Evolutionary conservation across 2,797 vertebrate species (phyloP), one percentile per base, ranked within the genome.

Genomic region (Streptopelia turtur): DNA sequence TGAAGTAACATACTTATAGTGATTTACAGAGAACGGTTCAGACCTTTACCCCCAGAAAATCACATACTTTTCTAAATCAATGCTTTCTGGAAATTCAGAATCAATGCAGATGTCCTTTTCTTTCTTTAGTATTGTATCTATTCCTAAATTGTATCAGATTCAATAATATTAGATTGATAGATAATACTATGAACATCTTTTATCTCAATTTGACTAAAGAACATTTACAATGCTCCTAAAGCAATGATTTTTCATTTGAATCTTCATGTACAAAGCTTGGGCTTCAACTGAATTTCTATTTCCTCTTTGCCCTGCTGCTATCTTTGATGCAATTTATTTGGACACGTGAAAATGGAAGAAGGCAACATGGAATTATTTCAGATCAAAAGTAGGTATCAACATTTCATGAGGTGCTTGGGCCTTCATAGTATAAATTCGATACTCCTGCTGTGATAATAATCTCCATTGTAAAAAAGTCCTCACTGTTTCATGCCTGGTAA

Each of bases 91-190:
- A 89, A 84, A 65, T 65, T 71, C 80, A 84, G 66, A 79, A 94
- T 95, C 93, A 87, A 94, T 91, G 91, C 52, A 93, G 72, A 84
- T 74, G 65, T 82, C 77, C 59, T 88, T 95, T 90, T 82, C 61
- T 75, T 91, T 75, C 71, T 59, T 74, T 53, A 72, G 35, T 33
- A 72, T 45, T 90, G 17, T 56, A 72, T 66, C 69, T 85, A 8
- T 35, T 81, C 23, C 55, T 86, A 52, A 90, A 95, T 45, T 76
- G 55, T 33, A 76, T 84, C 88, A 77, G n/a, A 70, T 77, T 71
- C 81, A 93, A 90, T 65, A 76, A 45, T 72, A 84, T 76, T 83
- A 91, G 72, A 93, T 59, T 83, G 79, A 94, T 63, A 87, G 77
- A 55, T 59, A 83, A 76, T 52, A 50, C 13, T 78, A 78, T 0